A percentile compares a stretch with the other conserved stretches of the same genome.
Evolutionary conservation across 1,140 invertebrate species (phyloP).

Genomic region (Lucilia sericata): DNA sequence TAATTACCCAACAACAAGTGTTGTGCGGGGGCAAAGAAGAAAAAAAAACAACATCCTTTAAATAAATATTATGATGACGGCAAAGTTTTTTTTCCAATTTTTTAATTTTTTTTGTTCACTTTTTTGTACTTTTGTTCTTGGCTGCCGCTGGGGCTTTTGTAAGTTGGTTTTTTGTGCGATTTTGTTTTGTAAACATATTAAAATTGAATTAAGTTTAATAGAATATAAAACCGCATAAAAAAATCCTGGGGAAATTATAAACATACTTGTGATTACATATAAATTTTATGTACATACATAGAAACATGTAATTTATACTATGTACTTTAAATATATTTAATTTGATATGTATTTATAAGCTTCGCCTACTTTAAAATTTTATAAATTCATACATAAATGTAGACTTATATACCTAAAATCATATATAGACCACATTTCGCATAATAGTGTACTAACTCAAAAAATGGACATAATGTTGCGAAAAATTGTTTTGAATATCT

Average conservation of each 20-base stretch:
- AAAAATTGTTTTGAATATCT: no score
- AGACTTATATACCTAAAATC: no score
- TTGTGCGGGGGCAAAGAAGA: background rate
- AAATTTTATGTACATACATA: no score
- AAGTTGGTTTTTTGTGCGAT: background rate
- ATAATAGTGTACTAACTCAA: no score
- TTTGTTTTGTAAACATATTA: background rate
- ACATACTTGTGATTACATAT: no score
- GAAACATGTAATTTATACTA: no score
- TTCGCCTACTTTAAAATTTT: no score
- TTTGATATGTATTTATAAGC: no score
- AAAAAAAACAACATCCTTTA: background rate
- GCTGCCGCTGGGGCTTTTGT: background rate
- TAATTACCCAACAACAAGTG: background rate
- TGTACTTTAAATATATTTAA: no score
- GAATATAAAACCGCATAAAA: background rate
- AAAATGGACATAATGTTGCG: no score
- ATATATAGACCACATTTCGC: no score
- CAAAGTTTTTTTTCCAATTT: background rate
- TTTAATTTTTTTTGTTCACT: background rate
- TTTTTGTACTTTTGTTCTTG: background rate
- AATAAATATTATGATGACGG: background rate
- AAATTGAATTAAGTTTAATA: constrained; percentile 2
- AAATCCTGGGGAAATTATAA: background rate
- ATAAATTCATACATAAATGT: no score